Evolutionary conservation across 2,797 vertebrate species (phyloP).

Genomic region (Eremophila alpestris): DNA sequence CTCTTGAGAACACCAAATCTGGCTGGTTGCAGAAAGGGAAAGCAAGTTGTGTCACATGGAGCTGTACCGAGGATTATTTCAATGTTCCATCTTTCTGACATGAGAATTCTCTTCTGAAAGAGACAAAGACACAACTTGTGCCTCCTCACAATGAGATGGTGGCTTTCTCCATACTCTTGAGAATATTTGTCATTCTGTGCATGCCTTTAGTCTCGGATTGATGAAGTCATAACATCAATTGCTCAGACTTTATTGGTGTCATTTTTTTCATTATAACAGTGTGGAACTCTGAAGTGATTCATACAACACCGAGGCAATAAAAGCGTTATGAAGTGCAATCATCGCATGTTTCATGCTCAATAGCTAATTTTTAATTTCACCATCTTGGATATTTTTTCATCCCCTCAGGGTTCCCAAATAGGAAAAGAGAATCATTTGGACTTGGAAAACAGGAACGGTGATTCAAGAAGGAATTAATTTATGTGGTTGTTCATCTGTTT

Average conservation of each 20-base stretch:
- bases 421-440: conserved; percentile 32
- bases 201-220: conserved; percentile 12
- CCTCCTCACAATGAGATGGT: not conserved
- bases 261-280: conserved; percentile 55
- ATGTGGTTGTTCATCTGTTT: conserved; percentile 39
- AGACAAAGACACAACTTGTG: not conserved
- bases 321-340: conserved; percentile 63
- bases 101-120: not conserved
- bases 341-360: conserved; percentile 66
- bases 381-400: conserved; percentile 51
- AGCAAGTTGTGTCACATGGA: not conserved
- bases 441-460: conserved; percentile 36
- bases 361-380: conserved; percentile 72
- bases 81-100: not conserved
- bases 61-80: not conserved
- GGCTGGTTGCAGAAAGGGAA: not conserved
- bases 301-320: conserved; percentile 59
- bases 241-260: conserved; percentile 63
- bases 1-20: not conserved
- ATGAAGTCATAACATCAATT: conserved; percentile 65
- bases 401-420: conserved; percentile 53
- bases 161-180: not conserved
- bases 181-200: conserved; percentile 2
- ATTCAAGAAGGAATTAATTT: conserved; percentile 57
- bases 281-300: conserved; percentile 61